Percentiles rank a stretch among this genome's conserved stretches.
Evolutionary conservation across 2,113 vertebrate genomes (phyloP).

Genomic region (Chroicocephalus ridibundus): DNA sequence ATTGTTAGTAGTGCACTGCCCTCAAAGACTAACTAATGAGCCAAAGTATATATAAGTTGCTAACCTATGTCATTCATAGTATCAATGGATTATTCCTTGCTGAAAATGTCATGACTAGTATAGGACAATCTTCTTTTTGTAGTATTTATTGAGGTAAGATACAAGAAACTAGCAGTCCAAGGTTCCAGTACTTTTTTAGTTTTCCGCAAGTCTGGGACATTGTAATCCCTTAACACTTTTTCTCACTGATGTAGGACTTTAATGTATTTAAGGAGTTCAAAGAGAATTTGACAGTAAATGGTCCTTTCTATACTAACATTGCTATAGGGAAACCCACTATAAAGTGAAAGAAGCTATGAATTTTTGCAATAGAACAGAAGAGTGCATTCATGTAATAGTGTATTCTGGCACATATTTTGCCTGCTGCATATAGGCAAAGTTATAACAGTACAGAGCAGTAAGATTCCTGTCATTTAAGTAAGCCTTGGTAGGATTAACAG

Average conservation of each 20-base stretch:
- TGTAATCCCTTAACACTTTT: background rate
- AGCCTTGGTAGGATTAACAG: background rate
- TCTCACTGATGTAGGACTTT: background rate
- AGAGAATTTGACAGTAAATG: slow-evolving; percentile 11
- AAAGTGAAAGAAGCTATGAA: background rate
- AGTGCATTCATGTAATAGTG: background rate
- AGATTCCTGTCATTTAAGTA: background rate
- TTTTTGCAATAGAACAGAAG: slow-evolving; percentile 26
- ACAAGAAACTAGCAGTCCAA: background rate
- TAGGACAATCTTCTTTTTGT: background rate
- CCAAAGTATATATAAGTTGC: background rate
- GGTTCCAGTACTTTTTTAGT: background rate
- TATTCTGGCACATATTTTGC: background rate
- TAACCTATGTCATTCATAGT: background rate
- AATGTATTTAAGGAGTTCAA: background rate
- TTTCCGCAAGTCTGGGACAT: background rate
- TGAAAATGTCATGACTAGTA: background rate
- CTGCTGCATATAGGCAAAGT: background rate
- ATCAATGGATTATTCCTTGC: background rate
- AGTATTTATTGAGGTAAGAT: background rate
- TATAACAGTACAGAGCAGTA: background rate
- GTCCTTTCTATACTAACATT: slow-evolving; percentile 9
- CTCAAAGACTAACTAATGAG: background rate
- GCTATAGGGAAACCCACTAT: background rate
- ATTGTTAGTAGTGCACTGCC: background rate